Evolutionary conservation across 1,140 invertebrate species (phyloP), one percentile per base, ranked within the genome.

Genomic region (Dendrolimus kikuchii): DNA sequence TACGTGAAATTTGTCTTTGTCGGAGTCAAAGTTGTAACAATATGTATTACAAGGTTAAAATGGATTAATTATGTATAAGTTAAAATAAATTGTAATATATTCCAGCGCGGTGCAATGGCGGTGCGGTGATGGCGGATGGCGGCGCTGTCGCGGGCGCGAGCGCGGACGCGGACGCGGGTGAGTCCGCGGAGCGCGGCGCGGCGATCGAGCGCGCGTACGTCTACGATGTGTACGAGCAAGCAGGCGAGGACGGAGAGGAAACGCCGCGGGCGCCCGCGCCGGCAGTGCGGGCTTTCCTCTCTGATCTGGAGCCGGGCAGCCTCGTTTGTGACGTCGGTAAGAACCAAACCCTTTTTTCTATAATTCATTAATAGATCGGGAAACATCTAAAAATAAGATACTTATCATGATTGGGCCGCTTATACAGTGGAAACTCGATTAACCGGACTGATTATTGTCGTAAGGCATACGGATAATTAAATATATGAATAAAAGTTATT

Each of bases 131-230:
- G 81, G 78, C 71, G 68, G 78, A 74, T 74, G 78, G 69, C 46
- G 60, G 58, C 51, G 75, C 72, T 66, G 71, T 67, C 38, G 78
- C n/a, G 57, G 63, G 38, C 49, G 69, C 63, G 55, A 65, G 55
- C 36, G 67, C 52, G 62, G 70, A 66, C 39, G 67, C 59, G 66
- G 67, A 62, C 49, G 77, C 71, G 68, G 71, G 70, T 38, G 82
- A 85, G 66, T 62, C 60, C 43, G 79, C 81, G 60, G 82, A 72
- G 53, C 88, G 89, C 57, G 89, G 88, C 44, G 90, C 96, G 64
- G 95, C 95, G 68, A 90, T 98, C 71, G 96, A 98, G 89, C 93
- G 95, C 85, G 94, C 95, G 51, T 98, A 98, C 85, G 97, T 98
- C 10, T 95, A 98, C 84, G 95, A 97, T 73, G 96, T 98, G 51